phyloP scores from a whole-genome alignment of 1,140 invertebrate species.

The Heliconius eleuchia region DNA sequence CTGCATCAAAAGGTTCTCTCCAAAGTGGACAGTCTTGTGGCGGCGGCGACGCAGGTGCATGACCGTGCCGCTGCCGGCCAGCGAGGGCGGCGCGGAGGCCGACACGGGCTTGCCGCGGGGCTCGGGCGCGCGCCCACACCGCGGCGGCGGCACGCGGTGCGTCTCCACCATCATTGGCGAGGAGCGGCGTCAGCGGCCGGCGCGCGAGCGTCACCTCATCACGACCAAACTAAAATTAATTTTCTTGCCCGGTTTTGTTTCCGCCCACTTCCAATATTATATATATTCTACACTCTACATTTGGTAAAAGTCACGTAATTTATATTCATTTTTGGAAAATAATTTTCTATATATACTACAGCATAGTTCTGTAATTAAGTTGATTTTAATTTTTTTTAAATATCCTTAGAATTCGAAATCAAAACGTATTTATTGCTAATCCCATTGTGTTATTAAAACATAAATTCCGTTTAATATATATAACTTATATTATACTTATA shows the following conservation, averaged over 20 bases:
- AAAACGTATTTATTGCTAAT: neutral
- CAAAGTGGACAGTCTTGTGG: slow-evolving; percentile 89
- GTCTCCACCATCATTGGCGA: slow-evolving; percentile 81
- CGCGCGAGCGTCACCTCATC: slow-evolving; percentile 75
- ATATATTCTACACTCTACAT: slow-evolving; percentile 42
- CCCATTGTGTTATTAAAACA: slow-evolving; percentile 22
- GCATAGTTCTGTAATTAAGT: neutral
- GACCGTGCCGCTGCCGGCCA: slow-evolving; percentile 76
- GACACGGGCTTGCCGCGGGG: slow-evolving; percentile 69
- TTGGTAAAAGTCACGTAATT: neutral
- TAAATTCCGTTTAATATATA: neutral
- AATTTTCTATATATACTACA: slow-evolving; percentile 10
- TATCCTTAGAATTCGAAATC: neutral
- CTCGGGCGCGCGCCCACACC: slow-evolving; percentile 74
- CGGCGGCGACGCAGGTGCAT: slow-evolving; percentile 83
- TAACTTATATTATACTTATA: no score
- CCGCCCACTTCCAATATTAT: slow-evolving; percentile 2
- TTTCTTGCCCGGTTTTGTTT: slow-evolving; percentile 33
- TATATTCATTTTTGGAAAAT: slow-evolving; percentile 22
- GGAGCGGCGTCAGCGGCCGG: slow-evolving; percentile 76
- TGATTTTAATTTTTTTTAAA: neutral
- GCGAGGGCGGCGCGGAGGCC: slow-evolving; percentile 71
- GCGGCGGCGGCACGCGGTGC: slow-evolving; percentile 76
- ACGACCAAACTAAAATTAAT: slow-evolving; percentile 44
- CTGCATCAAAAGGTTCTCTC: slow-evolving; percentile 86